Base-by-base conservation (phyloP, 1,140 invertebrate genomes). In the Thereuonema tuberculata region DNA sequence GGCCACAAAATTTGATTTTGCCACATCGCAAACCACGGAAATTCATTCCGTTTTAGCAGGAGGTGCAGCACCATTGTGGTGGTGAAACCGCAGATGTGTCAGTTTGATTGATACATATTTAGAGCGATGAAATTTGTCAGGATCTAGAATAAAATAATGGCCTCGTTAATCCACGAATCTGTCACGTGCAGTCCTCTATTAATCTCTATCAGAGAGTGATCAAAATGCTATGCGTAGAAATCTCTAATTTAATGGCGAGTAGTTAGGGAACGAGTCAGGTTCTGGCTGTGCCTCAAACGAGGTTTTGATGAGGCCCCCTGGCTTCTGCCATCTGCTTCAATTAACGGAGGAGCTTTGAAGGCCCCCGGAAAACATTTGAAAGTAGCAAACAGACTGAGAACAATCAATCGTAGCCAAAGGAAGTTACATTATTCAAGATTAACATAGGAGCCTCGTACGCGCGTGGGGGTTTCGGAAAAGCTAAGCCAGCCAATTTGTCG, bases 371-470 rank as follows among this genome's bases (percentile, higher is more conserved):
- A 50, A 50, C 5, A 50, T 20, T 5, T 12, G 48, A 50, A 50
- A 50, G 5, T 24, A 24, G 48, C 5, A 50, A 50, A 50, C 48
- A 50, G 48, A 5, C 9, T 5, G 5, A 20, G 48, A 50, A 50
- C 48, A 50, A 50, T 50, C 48, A 50, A 21, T 50, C 48, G 5
- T n/a, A n/a, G 48, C 5, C 5, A 20, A 9, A 50, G 48, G 17
- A 50, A 50, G 48, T 28, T 55, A 55, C 53, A 55, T 55, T 55
- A 55, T 55, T 55, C 53, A 55, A 55, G 53, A 55, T 55, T 55
- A 55, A 55, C 53, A 29, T 29, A 55, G 28, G 5, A 29, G 28
- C 53, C 25, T 9, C 14, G 53, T 14, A 28, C 5, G 31, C 31
- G 5, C 17, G 31, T n/a, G n/a, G n/a, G n/a, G n/a, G n/a, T n/a